phyloP scores from a whole-genome alignment of 2,797 vertebrate genomes.

The Adelosebastes latens region DNA sequence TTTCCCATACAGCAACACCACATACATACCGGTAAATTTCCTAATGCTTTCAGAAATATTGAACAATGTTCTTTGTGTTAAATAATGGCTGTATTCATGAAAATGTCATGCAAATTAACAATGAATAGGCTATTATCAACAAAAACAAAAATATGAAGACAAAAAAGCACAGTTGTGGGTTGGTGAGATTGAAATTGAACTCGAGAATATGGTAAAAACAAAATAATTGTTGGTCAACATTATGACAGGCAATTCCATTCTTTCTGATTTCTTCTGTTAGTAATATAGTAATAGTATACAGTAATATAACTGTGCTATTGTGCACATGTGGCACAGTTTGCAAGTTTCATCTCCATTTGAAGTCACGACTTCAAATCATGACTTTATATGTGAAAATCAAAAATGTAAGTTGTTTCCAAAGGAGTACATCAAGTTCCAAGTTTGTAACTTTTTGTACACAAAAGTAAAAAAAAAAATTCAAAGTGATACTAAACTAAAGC shows the following conservation, averaged over 20 bases:
- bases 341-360: background rate
- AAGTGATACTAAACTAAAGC: background rate
- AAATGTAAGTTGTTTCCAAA: background rate
- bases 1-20: constrained; percentile 23
- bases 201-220: background rate
- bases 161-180: background rate
- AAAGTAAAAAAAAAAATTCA: background rate
- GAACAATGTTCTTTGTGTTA: background rate
- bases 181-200: background rate
- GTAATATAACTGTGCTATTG: background rate
- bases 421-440: background rate
- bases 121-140: background rate
- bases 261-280: background rate
- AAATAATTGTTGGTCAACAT: background rate
- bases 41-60: background rate
- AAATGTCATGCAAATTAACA: background rate
- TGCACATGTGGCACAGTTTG: background rate
- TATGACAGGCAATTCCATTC: background rate
- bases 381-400: background rate
- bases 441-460: background rate
- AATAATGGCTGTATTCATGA: background rate
- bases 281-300: background rate
- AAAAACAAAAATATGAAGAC: background rate
- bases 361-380: no score
- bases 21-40: background rate